These are phyloP conservation scores for Montipora sp. DNA, from an alignment of 64 coral and sea anemone species.

Conservation along the genomic window DNA sequence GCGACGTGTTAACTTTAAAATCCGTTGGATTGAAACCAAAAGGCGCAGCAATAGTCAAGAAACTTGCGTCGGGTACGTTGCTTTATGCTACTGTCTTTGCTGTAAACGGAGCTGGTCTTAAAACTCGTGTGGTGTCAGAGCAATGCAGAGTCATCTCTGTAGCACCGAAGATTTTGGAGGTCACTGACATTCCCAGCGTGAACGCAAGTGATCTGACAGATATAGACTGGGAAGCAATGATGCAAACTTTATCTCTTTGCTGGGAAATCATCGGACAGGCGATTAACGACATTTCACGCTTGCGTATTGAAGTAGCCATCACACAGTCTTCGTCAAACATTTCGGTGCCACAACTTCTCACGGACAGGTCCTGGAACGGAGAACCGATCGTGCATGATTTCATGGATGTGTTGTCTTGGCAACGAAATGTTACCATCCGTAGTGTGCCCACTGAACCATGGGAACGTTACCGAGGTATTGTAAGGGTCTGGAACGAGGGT, in stretches of 20 bases:
- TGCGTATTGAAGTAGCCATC: conserved; percentile 73
- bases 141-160: conserved; percentile 62
- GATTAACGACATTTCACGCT: conserved; percentile 70
- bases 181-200: conserved; percentile 61
- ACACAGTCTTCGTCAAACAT: conserved; percentile 45
- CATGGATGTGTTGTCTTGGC: conserved; percentile 70
- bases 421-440: conserved; percentile 71
- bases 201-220: conserved; percentile 63
- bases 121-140: conserved; percentile 52
- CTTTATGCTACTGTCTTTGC: conserved; percentile 72
- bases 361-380: conserved; percentile 46
- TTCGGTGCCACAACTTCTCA: conserved; percentile 31
- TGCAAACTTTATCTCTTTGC: conserved; percentile 63
- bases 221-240: conserved; percentile 86
- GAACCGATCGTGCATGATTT: conserved; percentile 75
- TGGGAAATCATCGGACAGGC: conserved; percentile 65
- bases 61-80: conserved; percentile 63
- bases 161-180: conserved; percentile 77
- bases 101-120: conserved; percentile 60
- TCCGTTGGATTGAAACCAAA: conserved; percentile 6
- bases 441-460: conserved; percentile 35
- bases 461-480: conserved; percentile 75
- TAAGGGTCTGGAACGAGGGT: conserved; percentile 67
- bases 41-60: conserved; percentile 60
- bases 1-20: conserved; percentile 57